phyloP scores from a whole-genome alignment of 2,797 vertebrate species.

The Notamacropus eugenii region DNA sequence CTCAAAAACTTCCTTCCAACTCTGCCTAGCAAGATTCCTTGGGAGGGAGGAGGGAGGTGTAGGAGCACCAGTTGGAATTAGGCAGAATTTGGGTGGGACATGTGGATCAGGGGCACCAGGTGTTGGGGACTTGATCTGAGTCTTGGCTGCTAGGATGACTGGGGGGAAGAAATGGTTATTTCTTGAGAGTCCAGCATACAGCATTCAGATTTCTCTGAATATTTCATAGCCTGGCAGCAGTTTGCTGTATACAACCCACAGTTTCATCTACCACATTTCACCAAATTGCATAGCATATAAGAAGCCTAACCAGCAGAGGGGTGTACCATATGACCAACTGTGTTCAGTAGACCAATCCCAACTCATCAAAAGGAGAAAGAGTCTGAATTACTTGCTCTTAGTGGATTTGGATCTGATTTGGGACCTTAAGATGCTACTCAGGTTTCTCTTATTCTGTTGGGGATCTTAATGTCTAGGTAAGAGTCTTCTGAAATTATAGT shows the following conservation, averaged over 20 bases:
- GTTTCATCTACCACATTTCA: neutral
- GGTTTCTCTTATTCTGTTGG: neutral
- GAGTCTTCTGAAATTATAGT: neutral
- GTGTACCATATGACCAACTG: neutral
- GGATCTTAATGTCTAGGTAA: neutral
- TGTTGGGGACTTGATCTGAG: neutral
- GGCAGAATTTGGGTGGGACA: neutral
- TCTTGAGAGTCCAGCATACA: slow-evolving; percentile 1
- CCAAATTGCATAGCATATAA: neutral
- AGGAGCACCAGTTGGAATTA: neutral
- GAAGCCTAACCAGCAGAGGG: neutral
- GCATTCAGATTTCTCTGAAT: neutral
- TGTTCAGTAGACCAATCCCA: neutral
- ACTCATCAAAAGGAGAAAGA: neutral
- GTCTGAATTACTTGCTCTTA: neutral
- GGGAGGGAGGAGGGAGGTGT: neutral
- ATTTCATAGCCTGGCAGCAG: neutral
- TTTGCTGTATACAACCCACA: neutral
- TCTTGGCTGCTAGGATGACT: neutral
- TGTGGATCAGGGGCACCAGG: neutral
- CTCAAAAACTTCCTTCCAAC: neutral
- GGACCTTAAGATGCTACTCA: neutral
- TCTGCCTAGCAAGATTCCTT: neutral
- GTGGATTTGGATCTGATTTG: neutral
- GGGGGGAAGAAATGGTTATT: neutral